phyloP scores from a whole-genome alignment of 2,888 invertebrate species.

The Athalia cordata region DNA sequence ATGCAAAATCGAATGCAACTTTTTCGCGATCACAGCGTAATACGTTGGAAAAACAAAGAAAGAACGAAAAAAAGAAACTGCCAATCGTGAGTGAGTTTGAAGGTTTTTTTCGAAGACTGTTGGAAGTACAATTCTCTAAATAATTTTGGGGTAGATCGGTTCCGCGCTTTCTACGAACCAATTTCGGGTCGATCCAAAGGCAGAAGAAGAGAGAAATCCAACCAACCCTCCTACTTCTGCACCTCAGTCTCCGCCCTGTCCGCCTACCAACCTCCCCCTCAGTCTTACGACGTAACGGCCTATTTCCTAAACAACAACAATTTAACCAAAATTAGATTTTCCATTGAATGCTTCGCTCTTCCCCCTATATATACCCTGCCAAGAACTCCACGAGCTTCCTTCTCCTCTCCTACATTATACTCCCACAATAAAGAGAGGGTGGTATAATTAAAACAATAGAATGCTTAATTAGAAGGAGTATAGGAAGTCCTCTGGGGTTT shows the following conservation, averaged over 20 bases:
- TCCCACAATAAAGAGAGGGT: conserved; percentile 48
- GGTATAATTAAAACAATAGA: conserved; percentile 66
- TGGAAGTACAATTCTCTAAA: neutral
- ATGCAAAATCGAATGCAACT: too few relatives aligned
- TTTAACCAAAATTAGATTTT: conserved; percentile 46
- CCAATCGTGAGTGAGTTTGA: neutral
- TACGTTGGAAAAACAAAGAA: too few relatives aligned
- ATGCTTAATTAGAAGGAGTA: conserved; percentile 63
- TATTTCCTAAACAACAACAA: conserved; percentile 41
- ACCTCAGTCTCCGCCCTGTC: neutral
- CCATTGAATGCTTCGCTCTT: conserved; percentile 41
- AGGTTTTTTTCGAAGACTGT: neutral
- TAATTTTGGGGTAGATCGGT: neutral
- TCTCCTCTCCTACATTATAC: conserved; percentile 20
- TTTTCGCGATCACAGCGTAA: too few relatives aligned
- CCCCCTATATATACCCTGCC: conserved; percentile 18
- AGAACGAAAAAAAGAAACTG: too few relatives aligned
- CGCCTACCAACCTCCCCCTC: neutral
- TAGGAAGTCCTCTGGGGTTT: too few relatives aligned
- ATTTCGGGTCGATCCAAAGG: conserved; percentile 4
- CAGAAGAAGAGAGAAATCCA: neutral
- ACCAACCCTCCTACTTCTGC: neutral
- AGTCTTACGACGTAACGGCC: conserved; percentile 38
- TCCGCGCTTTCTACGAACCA: conserved; percentile 9
- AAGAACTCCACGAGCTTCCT: neutral